Evolutionary conservation across 2,113 vertebrate species (phyloP).

Genomic region (Apteryx owenii): DNA sequence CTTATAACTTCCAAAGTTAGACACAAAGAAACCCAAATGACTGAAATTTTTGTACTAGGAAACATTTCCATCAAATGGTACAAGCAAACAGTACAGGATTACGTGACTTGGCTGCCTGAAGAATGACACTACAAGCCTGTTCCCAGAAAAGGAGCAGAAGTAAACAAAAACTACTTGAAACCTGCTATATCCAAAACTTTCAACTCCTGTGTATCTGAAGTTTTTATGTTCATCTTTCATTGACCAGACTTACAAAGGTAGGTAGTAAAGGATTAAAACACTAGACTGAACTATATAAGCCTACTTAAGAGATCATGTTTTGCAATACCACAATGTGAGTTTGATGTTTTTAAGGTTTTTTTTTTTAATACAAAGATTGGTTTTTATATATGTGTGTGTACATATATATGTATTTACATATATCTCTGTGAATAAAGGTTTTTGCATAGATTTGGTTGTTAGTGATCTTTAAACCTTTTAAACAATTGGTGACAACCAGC

Average conservation of each 20-base stretch:
- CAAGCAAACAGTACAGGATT: neutral
- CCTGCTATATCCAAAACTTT: neutral
- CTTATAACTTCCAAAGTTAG: neutral
- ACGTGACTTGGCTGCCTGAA: neutral
- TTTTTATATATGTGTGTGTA: neutral
- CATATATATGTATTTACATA: no score
- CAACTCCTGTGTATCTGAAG: neutral
- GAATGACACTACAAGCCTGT: neutral
- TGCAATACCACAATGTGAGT: neutral
- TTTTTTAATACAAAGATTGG: neutral
- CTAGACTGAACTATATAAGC: neutral
- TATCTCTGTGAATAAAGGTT: neutral
- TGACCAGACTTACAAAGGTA: neutral
- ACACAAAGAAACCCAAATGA: neutral
- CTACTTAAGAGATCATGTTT: neutral
- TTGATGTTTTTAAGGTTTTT: neutral
- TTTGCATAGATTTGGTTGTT: neutral
- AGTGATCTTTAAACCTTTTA: neutral
- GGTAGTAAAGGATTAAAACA: neutral
- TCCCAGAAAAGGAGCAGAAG: neutral
- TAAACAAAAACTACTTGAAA: neutral
- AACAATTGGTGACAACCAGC: neutral
- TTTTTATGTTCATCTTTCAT: neutral
- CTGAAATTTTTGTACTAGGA: neutral
- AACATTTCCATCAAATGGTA: neutral